Evolutionary conservation across 2,888 invertebrate species (phyloP), one percentile per base, ranked within the genome.

Genomic region (Psococerastis gibbosa): DNA sequence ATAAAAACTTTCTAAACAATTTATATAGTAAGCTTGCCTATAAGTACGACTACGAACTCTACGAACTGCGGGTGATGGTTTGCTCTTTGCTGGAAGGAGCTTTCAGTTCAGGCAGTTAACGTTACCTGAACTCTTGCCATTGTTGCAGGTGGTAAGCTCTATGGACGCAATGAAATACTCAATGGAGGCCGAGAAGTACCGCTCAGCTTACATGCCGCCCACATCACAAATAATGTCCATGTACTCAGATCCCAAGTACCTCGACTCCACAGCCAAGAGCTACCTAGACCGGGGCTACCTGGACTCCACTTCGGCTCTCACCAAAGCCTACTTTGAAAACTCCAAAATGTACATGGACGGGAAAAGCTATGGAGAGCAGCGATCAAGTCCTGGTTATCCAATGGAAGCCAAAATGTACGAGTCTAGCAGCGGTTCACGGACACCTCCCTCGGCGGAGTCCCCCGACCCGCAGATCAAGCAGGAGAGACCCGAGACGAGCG

Each of bases 81-180:
- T n/a, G n/a, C n/a, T n/a, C n/a, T n/a, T n/a, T n/a, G n/a, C n/a
- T n/a, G n/a, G n/a, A n/a, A n/a, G n/a, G n/a, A n/a, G n/a, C n/a
- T n/a, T n/a, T n/a, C n/a, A n/a, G n/a, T n/a, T n/a, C n/a, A n/a
- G n/a, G n/a, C n/a, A n/a, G n/a, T n/a, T n/a, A n/a, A n/a, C n/a
- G n/a, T n/a, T n/a, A n/a, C n/a, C n/a, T n/a, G n/a, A n/a, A n/a
- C n/a, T n/a, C n/a, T n/a, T n/a, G n/a, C n/a, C n/a, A 38, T 57
- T 64, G 60, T 70, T 69, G 1, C 70, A 78, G 78, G 74, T 79
- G 47, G 75, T 75, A 5, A 73, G 75, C 42, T 70, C 78, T 49
- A 78, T 80, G 78, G 80, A 80, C 56, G 71, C 73, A 13, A 78
- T 79, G 76, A 79, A 79, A 56, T 79, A 80, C 57, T 75, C 78